phyloP scores from a whole-genome alignment of 1,140 invertebrate genomes.

The Sminthurides bifidus region DNA sequence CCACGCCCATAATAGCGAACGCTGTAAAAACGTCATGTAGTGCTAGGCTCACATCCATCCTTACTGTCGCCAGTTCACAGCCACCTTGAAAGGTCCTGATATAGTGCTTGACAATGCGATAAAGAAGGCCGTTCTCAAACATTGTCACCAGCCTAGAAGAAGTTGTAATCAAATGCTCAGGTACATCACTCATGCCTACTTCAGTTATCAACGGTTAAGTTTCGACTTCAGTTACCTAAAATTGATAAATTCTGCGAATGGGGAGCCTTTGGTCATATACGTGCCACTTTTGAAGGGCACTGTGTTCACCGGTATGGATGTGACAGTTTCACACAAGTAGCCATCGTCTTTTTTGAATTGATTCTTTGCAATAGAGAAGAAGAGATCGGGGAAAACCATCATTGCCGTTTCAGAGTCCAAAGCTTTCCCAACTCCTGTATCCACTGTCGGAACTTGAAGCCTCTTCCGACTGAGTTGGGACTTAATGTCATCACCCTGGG shows the following conservation, averaged over 20 bases:
- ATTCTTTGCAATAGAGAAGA: neutral
- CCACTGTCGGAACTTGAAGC: neutral
- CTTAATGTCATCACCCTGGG: neutral
- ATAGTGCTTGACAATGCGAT: neutral
- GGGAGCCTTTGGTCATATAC: neutral
- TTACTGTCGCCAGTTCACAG: neutral
- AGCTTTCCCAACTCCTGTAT: neutral
- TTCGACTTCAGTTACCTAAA: neutral
- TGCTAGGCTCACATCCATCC: neutral
- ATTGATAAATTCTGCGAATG: constrained; percentile 1
- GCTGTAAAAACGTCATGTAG: constrained; percentile 4
- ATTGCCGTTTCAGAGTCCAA: neutral
- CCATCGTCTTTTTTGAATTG: neutral
- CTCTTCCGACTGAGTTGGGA: neutral
- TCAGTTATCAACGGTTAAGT: neutral
- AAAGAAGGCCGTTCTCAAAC: neutral
- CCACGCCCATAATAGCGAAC: neutral
- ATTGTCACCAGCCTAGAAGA: neutral
- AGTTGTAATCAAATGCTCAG: neutral
- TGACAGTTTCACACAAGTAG: neutral
- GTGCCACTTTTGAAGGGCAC: constrained; percentile 4
- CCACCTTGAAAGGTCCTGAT: neutral
- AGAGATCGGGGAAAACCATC: neutral
- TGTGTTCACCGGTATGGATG: neutral
- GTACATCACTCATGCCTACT: neutral